phyloP scores from a whole-genome alignment of 2,888 invertebrate species.

The Belgica antarctica region DNA sequence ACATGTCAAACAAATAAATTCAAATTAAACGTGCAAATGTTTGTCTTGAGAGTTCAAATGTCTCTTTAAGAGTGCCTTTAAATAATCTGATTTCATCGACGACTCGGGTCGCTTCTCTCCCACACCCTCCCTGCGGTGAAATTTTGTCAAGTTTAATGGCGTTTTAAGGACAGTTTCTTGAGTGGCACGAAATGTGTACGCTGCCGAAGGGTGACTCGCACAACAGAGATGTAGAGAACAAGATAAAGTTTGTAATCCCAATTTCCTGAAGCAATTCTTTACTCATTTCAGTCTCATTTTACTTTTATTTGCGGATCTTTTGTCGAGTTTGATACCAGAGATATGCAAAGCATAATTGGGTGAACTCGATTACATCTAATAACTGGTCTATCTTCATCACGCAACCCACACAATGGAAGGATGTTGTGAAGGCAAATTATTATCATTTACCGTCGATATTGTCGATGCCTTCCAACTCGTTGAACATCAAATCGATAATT shows the following conservation, averaged over 20 bases:
- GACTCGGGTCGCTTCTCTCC: neutral
- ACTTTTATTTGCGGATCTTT: neutral
- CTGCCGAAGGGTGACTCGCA: constrained; percentile 35
- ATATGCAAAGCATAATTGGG: too few species aligned
- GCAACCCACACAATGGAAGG: too few species aligned
- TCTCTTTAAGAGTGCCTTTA: neutral
- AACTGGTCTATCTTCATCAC: too few species aligned
- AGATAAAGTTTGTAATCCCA: constrained; percentile 44
- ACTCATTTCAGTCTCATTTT: neutral
- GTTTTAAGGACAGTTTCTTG: constrained; percentile 38
- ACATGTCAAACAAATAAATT: constrained; percentile 13
- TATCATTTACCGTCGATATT: too few species aligned
- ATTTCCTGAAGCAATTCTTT: too few species aligned
- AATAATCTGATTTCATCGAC: neutral
- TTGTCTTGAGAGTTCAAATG: neutral
- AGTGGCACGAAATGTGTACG: constrained; percentile 29
- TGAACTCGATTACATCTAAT: too few species aligned
- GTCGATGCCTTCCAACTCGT: too few species aligned
- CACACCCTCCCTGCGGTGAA: constrained; percentile 38
- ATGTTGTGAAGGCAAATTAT: too few species aligned
- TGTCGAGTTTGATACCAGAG: too few species aligned
- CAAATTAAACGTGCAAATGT: constrained; percentile 13
- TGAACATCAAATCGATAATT: constrained; percentile 41
- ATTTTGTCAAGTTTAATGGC: constrained; percentile 43
- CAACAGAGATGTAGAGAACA: too few species aligned